phyloP scores from a whole-genome alignment of 2,797 vertebrate species.

The Labeo calbasu region DNA sequence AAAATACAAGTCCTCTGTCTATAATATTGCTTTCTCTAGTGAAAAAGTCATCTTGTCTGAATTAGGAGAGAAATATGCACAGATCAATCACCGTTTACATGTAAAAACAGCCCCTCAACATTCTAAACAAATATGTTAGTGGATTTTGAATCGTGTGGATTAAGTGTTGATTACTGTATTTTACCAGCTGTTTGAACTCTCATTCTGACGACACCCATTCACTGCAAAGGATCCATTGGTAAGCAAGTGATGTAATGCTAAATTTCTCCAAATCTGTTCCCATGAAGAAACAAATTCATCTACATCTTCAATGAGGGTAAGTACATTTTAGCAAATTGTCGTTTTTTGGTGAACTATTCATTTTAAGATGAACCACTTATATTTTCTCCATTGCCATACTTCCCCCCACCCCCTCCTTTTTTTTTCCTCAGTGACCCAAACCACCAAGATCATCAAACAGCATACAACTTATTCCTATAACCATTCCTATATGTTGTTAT shows the following conservation, averaged over 20 bases:
- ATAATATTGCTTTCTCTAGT: background rate
- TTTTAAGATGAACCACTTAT: background rate
- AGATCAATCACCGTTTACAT: background rate
- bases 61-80: background rate
- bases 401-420: background rate
- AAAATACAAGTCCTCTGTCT: too few relatives aligned
- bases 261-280: background rate
- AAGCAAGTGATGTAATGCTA: background rate
- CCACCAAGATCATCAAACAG: background rate
- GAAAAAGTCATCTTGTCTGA: background rate
- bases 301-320: background rate
- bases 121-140: background rate
- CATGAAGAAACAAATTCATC: background rate
- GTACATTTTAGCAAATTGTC: background rate
- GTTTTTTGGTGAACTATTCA: background rate
- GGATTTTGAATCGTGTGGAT: background rate
- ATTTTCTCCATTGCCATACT: background rate
- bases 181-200: background rate
- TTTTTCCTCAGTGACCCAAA: background rate
- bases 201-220: background rate
- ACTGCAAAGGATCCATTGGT: background rate
- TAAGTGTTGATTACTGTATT: background rate
- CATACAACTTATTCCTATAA: background rate
- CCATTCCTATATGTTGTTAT: slow-evolving; percentile 4
- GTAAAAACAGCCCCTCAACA: background rate